Base-by-base conservation (phyloP, 2,113 vertebrate species). In the Anas platyrhynchos region DNA sequence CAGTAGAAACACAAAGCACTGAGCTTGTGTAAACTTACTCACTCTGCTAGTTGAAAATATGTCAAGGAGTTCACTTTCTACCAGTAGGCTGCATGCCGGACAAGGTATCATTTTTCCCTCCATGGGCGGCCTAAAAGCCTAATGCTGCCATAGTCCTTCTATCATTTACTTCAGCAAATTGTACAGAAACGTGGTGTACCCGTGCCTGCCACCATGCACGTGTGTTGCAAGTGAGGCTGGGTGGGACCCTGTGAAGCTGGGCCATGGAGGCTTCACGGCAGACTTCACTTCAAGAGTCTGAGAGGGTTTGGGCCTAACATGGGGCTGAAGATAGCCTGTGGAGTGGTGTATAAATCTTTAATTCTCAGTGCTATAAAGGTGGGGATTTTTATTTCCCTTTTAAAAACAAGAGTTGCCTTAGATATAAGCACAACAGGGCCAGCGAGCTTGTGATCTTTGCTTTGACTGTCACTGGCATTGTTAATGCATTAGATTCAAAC, bases 161-260 rank as follows among this genome's bases (percentile, higher is more conserved):
- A 0, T 66, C 13, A 0, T 16, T 63, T 29, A 17, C n/a, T 65
- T 13, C 44, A 83, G 86, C 67, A 43, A 63, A 41, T 58, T 50
- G 44, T 36, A 2, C 61, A 73, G 63, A 48, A 69, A 4, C 0
- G 3, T 31, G 25, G 56, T 16, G 8, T 38, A 2, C 41, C 17
- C 18, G 0, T 22, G 43, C 61, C 76, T 11, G 14, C 9, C 0
- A 4, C 1, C 5, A 5, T 7, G 9, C 3, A 1, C 0, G 0
- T 8, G 69, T 32, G 38, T 8, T 15, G 52, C 7, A 2, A n/a
- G 58, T 68, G 74, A 29, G 67, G 8, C 71, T 85, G 59, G n/a
- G 3, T 67, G 48, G 74, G 43, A 11, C 8, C 11, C 56, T 46
- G 31, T 13, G 50, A 74, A 66, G 41, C 32, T 72, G 76, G 54